These are phyloP conservation scores for Acanthoscelides obtectus DNA, from an alignment of 2,888 invertebrate genomes.

Conservation along the genomic window DNA sequence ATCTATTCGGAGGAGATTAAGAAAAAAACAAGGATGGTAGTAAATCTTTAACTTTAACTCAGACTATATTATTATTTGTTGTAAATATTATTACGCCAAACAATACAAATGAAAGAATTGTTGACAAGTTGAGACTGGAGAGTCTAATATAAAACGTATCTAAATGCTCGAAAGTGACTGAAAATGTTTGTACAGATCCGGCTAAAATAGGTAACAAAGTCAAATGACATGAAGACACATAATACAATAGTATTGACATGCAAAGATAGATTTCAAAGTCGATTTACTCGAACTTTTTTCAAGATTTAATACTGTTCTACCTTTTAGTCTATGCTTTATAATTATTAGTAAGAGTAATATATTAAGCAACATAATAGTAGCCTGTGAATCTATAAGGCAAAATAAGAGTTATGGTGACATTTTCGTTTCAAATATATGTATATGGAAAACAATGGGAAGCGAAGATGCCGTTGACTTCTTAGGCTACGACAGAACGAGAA, in stretches of 20 bases:
- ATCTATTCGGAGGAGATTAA: no score
- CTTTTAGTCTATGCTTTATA: conserved; percentile 16
- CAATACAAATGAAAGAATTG: no score
- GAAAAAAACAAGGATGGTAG: no score
- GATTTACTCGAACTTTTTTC: conserved; percentile 10
- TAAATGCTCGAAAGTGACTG: background rate
- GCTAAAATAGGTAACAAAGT: conserved; percentile 18
- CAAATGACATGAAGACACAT: conserved; percentile 23
- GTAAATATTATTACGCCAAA: no score
- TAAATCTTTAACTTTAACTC: no score
- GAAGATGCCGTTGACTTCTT: conserved; percentile 54
- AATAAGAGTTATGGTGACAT: conserved; percentile 10
- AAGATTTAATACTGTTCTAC: conserved; percentile 22
- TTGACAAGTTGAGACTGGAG: background rate
- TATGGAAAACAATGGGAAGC: conserved; percentile 43
- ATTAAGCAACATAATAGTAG: conserved; percentile 26
- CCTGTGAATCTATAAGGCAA: conserved; percentile 18
- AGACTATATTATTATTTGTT: no score
- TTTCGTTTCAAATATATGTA: conserved; percentile 17
- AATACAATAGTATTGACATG: conserved; percentile 23
- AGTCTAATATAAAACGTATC: no score
- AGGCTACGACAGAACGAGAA: conserved; percentile 54
- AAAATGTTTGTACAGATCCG: conserved; percentile 21
- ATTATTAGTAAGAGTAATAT: conserved; percentile 16
- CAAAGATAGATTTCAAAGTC: conserved; percentile 16